Base-by-base conservation (phyloP, 2,113 vertebrate genomes). In the Aplodontia rufa region DNA sequence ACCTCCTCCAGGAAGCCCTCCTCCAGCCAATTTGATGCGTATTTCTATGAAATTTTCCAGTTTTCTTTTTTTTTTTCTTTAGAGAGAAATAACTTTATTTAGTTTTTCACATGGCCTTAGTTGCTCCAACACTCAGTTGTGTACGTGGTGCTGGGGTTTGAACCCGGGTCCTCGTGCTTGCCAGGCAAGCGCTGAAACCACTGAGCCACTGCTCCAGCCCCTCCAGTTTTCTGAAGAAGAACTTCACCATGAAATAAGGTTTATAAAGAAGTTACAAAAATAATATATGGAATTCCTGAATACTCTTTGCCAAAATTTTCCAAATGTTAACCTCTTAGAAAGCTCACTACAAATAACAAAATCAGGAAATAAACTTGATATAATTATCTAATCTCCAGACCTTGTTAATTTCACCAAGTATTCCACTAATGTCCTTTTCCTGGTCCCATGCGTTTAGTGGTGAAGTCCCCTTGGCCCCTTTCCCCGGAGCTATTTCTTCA, bases 191-290 rank as follows among this genome's bases (percentile, higher is more conserved):
- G n/a, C n/a, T n/a, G n/a, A n/a, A n/a, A n/a, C n/a, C n/a, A n/a
- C n/a, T n/a, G n/a, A n/a, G n/a, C n/a, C n/a, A n/a, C n/a, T n/a
- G n/a, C n/a, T n/a, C n/a, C n/a, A n/a, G n/a, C n/a, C n/a, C n/a
- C n/a, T n/a, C n/a, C n/a, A n/a, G n/a, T n/a, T n/a, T n/a, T n/a
- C n/a, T n/a, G n/a, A 93, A 81, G n/a, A 68, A 26, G 55, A 55
- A 88, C 30, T 79, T 72, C 19, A 95, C 79, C 69, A 91, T 86
- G 11, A 93, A 92, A 53, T 87, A 80, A 83, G 76, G 75, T 87
- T 90, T 87, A 78, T 53, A 97, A 37, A 94, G 51, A 78, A 85
- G 17, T 84, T 84, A 47, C 3, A 91, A 53, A 89, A 75, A 24
- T 40, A 92, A 11, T 14, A 37, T 60, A 26, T 60, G 58, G 24